phyloP scores from a whole-genome alignment of 2,888 invertebrate genomes.

The Lasius platythorax region DNA sequence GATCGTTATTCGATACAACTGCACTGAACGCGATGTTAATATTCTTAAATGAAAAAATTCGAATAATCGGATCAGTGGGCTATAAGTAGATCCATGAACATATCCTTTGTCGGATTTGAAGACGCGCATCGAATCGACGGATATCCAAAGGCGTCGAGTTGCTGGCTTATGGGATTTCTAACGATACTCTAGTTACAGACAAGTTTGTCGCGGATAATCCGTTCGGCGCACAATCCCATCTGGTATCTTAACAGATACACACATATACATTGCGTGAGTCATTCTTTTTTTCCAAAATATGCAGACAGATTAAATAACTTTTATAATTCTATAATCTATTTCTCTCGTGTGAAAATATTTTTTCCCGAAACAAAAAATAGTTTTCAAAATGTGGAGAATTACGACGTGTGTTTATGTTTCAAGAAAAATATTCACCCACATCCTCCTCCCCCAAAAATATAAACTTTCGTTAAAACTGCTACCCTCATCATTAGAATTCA shows the following conservation, averaged over 20 bases:
- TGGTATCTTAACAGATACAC: neutral
- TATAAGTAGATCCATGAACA: slow-evolving; percentile 68
- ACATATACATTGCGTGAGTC: neutral
- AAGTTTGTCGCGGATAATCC: slow-evolving; percentile 48
- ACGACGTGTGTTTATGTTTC: neutral
- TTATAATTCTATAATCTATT: neutral
- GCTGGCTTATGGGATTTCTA: slow-evolving; percentile 69
- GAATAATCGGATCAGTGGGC: slow-evolving; percentile 62
- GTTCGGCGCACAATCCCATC: neutral
- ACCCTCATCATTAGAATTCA: neutral
- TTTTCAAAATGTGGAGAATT: neutral
- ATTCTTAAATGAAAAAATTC: slow-evolving; percentile 39
- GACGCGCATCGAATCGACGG: slow-evolving; percentile 21
- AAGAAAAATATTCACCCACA: neutral
- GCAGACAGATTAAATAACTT: neutral
- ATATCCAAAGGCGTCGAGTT: slow-evolving; percentile 63
- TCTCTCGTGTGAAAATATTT: neutral
- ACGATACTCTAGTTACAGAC: slow-evolving; percentile 57
- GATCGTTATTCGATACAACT: neutral
- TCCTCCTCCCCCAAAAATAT: too few species aligned
- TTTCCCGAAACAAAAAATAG: neutral
- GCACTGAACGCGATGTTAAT: neutral
- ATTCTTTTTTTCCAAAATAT: neutral
- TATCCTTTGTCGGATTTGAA: slow-evolving; percentile 50
- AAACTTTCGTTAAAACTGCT: neutral